phyloP scores from a whole-genome alignment of 2,888 invertebrate genomes.

The Coenonympha glycerion region DNA sequence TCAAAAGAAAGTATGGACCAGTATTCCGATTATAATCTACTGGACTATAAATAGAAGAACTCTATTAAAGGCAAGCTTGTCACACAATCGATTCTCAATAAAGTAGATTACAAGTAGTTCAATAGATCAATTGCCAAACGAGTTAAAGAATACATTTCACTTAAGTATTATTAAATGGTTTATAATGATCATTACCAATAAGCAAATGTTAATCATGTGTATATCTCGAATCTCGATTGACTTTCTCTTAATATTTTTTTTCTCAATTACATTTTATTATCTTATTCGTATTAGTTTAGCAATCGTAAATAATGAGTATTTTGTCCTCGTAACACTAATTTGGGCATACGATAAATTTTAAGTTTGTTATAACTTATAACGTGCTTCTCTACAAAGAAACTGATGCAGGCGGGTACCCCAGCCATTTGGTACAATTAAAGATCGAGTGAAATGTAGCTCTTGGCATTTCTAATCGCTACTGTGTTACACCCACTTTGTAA shows the following conservation, averaged over 20 bases:
- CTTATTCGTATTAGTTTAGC: no score
- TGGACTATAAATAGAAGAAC: constrained; percentile 11
- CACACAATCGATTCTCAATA: constrained; percentile 12
- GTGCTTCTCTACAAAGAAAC: no score
- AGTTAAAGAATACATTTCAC: constrained; percentile 19
- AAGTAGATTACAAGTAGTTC: constrained; percentile 18
- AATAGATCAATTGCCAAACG: constrained; percentile 21
- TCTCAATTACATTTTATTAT: no score
- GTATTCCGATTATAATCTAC: constrained; percentile 9
- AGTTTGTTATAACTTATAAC: no score
- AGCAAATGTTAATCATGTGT: constrained; percentile 12
- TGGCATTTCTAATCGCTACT: constrained; percentile 42
- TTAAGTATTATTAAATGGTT: no score
- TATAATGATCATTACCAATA: constrained; percentile 20
- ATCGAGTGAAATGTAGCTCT: constrained; percentile 17
- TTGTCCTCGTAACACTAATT: no score
- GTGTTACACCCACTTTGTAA: constrained; percentile 38
- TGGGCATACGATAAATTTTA: no score
- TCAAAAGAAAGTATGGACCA: constrained; percentile 10
- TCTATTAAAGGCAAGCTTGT: constrained; percentile 3
- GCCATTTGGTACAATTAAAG: no score
- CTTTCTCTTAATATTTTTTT: constrained; percentile 8
- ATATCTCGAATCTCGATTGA: constrained; percentile 16
- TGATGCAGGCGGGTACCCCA: no score
- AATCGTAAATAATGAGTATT: no score